Percentiles rank a stretch among this genome's conserved stretches.
phyloP scores from a whole-genome alignment of 2,888 invertebrate genomes.

The Ischnus inquisitorius region DNA sequence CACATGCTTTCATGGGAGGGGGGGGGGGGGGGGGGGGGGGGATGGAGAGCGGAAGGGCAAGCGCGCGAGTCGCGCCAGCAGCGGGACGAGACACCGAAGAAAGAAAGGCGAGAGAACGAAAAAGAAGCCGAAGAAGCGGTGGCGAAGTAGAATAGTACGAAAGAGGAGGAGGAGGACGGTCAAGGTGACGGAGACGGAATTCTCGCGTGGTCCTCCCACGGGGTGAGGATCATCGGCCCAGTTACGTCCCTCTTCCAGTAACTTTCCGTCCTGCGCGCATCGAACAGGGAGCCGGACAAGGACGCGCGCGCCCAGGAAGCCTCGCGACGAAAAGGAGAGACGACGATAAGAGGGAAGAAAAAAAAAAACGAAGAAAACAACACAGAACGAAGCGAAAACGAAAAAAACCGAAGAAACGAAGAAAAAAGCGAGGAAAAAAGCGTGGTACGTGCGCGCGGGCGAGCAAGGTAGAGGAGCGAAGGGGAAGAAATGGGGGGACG shows the following conservation, averaged over 20 bases:
- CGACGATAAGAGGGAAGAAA: slow-evolving; percentile 25
- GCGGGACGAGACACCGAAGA: slow-evolving; percentile 57
- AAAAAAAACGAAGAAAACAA: slow-evolving; percentile 10
- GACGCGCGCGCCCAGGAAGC: slow-evolving; percentile 27
- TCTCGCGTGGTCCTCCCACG: slow-evolving; percentile 63
- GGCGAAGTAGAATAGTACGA: slow-evolving; percentile 56
- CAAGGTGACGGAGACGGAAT: slow-evolving; percentile 67
- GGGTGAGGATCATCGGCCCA: slow-evolving; percentile 80
- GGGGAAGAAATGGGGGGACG: slow-evolving; percentile 20
- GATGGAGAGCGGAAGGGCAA: not conserved
- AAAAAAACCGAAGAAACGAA: slow-evolving; percentile 10
- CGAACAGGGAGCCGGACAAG: slow-evolving; percentile 55
- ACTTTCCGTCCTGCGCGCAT: slow-evolving; percentile 74
- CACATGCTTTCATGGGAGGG: slow-evolving; percentile 40
- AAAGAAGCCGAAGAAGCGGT: slow-evolving; percentile 31
- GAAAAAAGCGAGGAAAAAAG: slow-evolving; percentile 41
- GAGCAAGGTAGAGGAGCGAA: slow-evolving; percentile 48
- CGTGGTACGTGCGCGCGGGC: slow-evolving; percentile 62
- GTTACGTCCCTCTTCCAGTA: slow-evolving; percentile 81
- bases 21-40: not conserved
- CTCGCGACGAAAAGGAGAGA: slow-evolving; percentile 37
- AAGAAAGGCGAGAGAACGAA: slow-evolving; percentile 48
- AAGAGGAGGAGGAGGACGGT: slow-evolving; percentile 70
- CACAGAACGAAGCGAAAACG: slow-evolving; percentile 10
- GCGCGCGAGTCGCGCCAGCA: slow-evolving; percentile 34